Evolutionary conservation across 1,140 invertebrate genomes (phyloP).

Genomic region (Drosophila ficusphila): DNA sequence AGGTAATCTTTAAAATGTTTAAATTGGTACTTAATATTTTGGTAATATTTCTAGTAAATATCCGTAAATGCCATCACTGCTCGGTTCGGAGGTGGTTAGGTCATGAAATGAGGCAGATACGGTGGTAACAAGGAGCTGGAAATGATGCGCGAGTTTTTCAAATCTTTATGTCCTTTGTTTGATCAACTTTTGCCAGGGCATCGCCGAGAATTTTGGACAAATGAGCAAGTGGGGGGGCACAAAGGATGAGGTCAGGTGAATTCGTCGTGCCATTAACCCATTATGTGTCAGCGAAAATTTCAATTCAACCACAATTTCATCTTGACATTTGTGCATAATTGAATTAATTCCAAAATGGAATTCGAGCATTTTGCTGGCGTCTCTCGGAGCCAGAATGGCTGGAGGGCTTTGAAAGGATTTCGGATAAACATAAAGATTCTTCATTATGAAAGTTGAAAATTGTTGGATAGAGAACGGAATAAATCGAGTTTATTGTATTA

Average conservation of each 20-base stretch:
- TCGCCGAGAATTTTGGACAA: background rate
- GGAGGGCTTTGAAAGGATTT: conserved; percentile 23
- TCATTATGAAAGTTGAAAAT: conserved; percentile 1
- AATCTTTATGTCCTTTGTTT: conserved; percentile 69
- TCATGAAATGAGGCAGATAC: background rate
- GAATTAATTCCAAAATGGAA: conserved; percentile 65
- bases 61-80: background rate
- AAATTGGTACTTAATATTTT: too few relatives aligned
- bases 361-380: conserved; percentile 15
- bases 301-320: conserved; percentile 60
- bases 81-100: background rate
- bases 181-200: conserved; percentile 50
- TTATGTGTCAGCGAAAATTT: conserved; percentile 66
- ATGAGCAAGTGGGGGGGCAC: background rate
- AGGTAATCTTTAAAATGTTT: too few relatives aligned
- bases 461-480: background rate
- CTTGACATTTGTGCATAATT: conserved; percentile 62
- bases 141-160: conserved; percentile 60
- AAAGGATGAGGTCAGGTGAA: conserved; percentile 9
- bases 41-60: too few relatives aligned
- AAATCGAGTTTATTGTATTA: too few relatives aligned
- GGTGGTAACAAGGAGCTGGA: background rate
- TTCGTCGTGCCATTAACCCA: conserved; percentile 41
- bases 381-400: background rate
- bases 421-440: conserved; percentile 23